A percentile compares a stretch with the other conserved stretches of the same genome.
phyloP scores from a whole-genome alignment of 92 coral and sea anemone genomes.

The Epizoanthus ramosus region DNA sequence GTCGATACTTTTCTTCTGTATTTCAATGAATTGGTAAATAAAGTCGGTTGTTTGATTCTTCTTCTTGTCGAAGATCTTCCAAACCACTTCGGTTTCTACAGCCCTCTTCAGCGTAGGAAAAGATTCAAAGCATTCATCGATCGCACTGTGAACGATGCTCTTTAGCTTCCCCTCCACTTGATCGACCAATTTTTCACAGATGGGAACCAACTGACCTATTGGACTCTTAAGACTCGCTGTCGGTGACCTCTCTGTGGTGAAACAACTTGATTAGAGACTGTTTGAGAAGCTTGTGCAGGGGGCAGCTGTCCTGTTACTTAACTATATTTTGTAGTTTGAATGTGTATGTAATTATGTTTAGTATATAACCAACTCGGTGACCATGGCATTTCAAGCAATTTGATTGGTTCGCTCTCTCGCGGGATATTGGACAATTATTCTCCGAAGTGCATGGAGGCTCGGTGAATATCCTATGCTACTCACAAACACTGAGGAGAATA shows the following conservation, averaged over 20 bases:
- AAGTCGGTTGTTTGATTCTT: slow-evolving; percentile 61
- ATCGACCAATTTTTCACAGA: slow-evolving; percentile 53
- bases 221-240: slow-evolving; percentile 44
- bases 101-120: slow-evolving; percentile 66
- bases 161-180: slow-evolving; percentile 62
- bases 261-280: no score
- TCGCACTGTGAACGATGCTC: slow-evolving; percentile 55
- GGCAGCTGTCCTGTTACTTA: no score
- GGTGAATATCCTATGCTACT: no score
- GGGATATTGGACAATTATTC: no score
- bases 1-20: slow-evolving; percentile 86
- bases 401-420: no score
- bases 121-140: slow-evolving; percentile 35
- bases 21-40: slow-evolving; percentile 68
- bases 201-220: slow-evolving; percentile 55
- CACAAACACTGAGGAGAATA: no score
- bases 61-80: slow-evolving; percentile 57
- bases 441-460: no score
- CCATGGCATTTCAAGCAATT: no score
- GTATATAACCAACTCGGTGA: no score
- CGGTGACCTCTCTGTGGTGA: not conserved
- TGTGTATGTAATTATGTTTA: no score
- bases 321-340: no score
- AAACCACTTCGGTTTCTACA: slow-evolving; percentile 61
- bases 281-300: no score